Percentiles rank a stretch among this genome's conserved stretches.
These are phyloP conservation scores for Lucilia cuprina DNA, from an alignment of 1,140 invertebrate genomes.

Conservation along the genomic window DNA sequence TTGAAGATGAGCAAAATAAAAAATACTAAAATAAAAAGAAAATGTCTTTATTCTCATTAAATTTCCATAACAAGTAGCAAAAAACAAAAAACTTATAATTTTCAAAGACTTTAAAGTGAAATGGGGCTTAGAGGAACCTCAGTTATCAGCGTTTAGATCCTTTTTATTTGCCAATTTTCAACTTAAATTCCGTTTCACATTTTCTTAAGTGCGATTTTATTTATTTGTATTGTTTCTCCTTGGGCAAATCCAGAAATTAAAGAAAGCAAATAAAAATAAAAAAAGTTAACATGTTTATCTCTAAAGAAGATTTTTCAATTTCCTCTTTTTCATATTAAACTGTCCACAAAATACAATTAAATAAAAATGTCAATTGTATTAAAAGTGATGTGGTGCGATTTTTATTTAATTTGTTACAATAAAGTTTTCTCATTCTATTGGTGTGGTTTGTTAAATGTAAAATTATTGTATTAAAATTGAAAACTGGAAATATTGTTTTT, in stretches of 20 bases:
- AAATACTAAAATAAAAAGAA: background rate
- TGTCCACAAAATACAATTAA: slow-evolving; percentile 17
- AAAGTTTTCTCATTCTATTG: background rate
- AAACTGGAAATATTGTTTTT: no score
- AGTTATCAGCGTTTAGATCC: background rate
- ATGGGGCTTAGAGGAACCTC: background rate
- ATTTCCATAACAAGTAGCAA: background rate
- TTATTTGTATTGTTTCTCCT: background rate
- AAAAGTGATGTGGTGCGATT: background rate
- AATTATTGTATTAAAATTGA: no score
- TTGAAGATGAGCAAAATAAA: background rate
- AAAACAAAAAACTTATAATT: background rate
- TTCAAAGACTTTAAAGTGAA: background rate
- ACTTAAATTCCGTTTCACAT: background rate
- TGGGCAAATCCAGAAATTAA: background rate
- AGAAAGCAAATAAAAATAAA: background rate
- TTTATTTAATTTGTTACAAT: background rate
- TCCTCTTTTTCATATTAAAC: background rate
- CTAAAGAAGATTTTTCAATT: slow-evolving; percentile 29
- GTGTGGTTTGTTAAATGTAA: no score
- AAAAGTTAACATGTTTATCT: slow-evolving; percentile 29
- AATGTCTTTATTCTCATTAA: background rate
- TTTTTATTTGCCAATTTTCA: background rate
- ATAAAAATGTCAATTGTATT: slow-evolving; percentile 25
- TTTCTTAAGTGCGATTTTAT: background rate